A percentile compares a stretch with the other conserved stretches of the same genome.
phyloP scores from a whole-genome alignment of 2,888 invertebrate genomes.

The Xestia rhomboidea region DNA sequence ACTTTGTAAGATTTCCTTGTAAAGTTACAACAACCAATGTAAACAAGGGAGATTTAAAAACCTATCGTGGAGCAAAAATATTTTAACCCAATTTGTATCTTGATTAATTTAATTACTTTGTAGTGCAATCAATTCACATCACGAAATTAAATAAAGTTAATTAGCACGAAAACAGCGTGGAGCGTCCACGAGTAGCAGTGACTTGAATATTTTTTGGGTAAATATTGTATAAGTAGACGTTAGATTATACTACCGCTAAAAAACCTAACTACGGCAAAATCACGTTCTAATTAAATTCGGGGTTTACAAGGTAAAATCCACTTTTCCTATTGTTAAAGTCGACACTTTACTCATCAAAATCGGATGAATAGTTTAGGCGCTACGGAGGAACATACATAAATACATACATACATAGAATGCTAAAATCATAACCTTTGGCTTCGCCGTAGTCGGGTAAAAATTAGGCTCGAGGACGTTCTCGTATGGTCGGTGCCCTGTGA shows the following conservation, averaged over 20 bases:
- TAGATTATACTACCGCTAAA: neutral
- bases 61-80: slow-evolving; percentile 22
- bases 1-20: slow-evolving; percentile 33
- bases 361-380: too few relatives aligned
- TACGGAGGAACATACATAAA: too few relatives aligned
- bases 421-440: too few relatives aligned
- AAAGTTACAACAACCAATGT: slow-evolving; percentile 23
- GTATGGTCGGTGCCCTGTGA: slow-evolving; percentile 65
- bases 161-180: slow-evolving; percentile 50
- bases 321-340: too few relatives aligned
- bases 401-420: too few relatives aligned
- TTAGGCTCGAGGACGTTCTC: slow-evolving; percentile 44
- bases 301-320: too few relatives aligned
- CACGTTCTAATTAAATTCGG: too few relatives aligned
- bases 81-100: slow-evolving; percentile 39
- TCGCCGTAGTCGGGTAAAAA: neutral
- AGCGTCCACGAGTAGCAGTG: slow-evolving; percentile 27
- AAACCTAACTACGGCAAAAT: too few relatives aligned
- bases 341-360: too few relatives aligned
- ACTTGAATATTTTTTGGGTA: slow-evolving; percentile 38
- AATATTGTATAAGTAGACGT: slow-evolving; percentile 12
- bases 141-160: slow-evolving; percentile 57
- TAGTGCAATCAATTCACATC: slow-evolving; percentile 57
- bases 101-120: slow-evolving; percentile 51
- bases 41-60: slow-evolving; percentile 31